phyloP scores from a whole-genome alignment of 2,888 invertebrate genomes.

The Sesamia inferens region DNA sequence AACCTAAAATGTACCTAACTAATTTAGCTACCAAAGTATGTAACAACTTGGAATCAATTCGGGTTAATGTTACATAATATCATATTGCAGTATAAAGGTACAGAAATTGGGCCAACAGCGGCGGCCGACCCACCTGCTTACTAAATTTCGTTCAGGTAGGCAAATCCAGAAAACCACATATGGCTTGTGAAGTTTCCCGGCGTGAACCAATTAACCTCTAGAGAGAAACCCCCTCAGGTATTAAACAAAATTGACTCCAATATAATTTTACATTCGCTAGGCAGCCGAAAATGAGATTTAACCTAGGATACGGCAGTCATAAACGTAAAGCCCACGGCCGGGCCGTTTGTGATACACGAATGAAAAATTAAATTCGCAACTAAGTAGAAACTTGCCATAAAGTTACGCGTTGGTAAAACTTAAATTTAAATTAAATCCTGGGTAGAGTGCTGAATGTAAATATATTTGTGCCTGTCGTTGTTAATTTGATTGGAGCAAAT shows the following conservation, averaged over 20 bases:
- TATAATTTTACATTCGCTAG: constrained; percentile 78
- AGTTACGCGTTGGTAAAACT: constrained; percentile 27
- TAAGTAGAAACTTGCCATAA: constrained; percentile 36
- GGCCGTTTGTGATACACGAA: constrained; percentile 47
- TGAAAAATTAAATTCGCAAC: constrained; percentile 56
- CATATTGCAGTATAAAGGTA: constrained; percentile 68
- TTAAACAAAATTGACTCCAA: constrained; percentile 83
- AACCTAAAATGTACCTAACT: constrained; percentile 23
- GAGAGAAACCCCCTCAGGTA: constrained; percentile 70
- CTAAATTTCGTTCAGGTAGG: constrained; percentile 73
- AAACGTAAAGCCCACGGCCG: constrained; percentile 51
- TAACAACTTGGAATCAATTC: constrained; percentile 67
- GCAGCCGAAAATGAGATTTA: constrained; percentile 72
- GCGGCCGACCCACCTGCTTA: constrained; percentile 67
- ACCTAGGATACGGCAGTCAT: constrained; percentile 64
- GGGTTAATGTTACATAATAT: constrained; percentile 68
- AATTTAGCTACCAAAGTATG: constrained; percentile 56
- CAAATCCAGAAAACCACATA: constrained; percentile 81
- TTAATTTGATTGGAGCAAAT: neutral
- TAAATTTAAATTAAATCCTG: constrained; percentile 40
- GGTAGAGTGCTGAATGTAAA: neutral
- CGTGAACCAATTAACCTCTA: constrained; percentile 81
- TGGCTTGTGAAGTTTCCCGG: constrained; percentile 78
- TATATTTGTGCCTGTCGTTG: constrained; percentile 1
- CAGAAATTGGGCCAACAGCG: constrained; percentile 66